These are phyloP conservation scores for Charina bottae DNA, from an alignment of 2,113 vertebrate species.

Conservation along the genomic window DNA sequence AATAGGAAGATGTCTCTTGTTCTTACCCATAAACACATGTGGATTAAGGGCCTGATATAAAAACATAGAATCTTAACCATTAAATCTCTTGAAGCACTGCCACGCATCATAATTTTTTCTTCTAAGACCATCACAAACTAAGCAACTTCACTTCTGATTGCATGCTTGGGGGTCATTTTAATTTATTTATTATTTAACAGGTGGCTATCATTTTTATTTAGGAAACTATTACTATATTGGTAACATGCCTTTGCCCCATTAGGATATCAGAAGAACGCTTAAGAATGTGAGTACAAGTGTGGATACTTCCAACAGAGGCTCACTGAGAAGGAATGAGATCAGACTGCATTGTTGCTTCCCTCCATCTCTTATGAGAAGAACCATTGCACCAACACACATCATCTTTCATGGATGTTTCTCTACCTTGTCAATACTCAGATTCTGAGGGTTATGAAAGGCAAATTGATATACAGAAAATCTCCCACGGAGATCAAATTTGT, in stretches of 20 bases:
- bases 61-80: background rate
- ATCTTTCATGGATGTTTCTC: background rate
- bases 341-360: background rate
- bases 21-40: background rate
- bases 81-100: background rate
- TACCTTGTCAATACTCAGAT: background rate
- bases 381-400: background rate
- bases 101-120: background rate
- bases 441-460: background rate
- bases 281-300: background rate
- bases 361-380: background rate
- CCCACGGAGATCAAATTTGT: background rate
- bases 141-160: background rate
- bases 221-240: background rate
- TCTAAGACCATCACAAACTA: background rate
- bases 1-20: background rate
- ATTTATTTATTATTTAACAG: background rate
- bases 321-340: background rate
- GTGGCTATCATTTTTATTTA: background rate
- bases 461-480: background rate
- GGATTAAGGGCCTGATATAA: background rate
- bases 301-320: background rate
- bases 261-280: background rate
- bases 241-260: background rate
- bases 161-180: background rate